Base-by-base conservation (phyloP, 1,140 invertebrate genomes). In the Scaptomyza graminum region DNA sequence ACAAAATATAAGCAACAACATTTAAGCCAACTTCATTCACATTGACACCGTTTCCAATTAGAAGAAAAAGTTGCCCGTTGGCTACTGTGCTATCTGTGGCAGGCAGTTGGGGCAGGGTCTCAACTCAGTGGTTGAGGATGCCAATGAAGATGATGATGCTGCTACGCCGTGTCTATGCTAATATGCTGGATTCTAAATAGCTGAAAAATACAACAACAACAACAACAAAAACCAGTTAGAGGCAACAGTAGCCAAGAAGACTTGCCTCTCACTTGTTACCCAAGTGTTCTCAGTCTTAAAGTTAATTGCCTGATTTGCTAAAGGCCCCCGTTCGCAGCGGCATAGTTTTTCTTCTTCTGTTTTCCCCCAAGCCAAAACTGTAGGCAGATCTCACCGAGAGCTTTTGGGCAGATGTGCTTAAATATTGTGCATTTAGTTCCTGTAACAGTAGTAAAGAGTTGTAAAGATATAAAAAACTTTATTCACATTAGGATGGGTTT, bases 21-120 rank as follows among this genome's bases (percentile, higher is more conserved):
- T 68, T 61, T 46, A 12, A 44, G 37, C 49, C 47, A 18, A 16
- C 56, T 55, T n/a, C 63, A 51, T 55, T n/a, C 63, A 51, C 82
- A 88, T 82, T 87, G 82, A 87, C 82, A 87, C 83, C 75, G 76
- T 87, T 87, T 57, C 78, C 83, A 87, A 87, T 87, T 87, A 87
- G 83, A 85, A 60, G 81, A 76, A 85, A 78, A 87, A 79, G 83
- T 63, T 64, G 63, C 79, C 75, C 78, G 67, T 87, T 65, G 75
- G 82, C 82, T 87, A 82, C 82, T 74, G 77, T 80, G 50, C 64
- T 31, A 43, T 7, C 28, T 5, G 34, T 16, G 11, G 8, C 8
- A 18, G 9, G 25, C n/a, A 28, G 28, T 25, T 55, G 52, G 18
- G 18, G 18, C 18, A 46, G 28, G 28, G 28, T 31, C 28, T 31